A percentile compares a stretch with the other conserved stretches of the same genome.
Evolutionary conservation across 2,888 invertebrate genomes (phyloP).

Genomic region (Agrilus cyanescens): DNA sequence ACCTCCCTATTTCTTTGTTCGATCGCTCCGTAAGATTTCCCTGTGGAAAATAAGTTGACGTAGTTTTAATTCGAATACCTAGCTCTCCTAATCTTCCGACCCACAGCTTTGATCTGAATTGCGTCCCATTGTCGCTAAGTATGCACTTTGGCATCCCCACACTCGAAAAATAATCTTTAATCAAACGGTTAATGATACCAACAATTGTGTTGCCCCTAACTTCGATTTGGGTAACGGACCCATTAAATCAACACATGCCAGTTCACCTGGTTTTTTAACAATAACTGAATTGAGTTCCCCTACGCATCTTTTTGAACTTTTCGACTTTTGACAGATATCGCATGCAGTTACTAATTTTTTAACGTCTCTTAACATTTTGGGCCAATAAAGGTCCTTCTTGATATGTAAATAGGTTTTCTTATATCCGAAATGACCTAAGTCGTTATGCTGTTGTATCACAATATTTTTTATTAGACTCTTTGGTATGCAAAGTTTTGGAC

Average conservation of each 20-base stretch:
- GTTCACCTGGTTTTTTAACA: neutral
- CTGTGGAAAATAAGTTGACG: neutral
- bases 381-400: neutral
- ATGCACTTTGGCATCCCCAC: neutral
- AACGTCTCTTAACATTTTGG: neutral
- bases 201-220: too few species aligned
- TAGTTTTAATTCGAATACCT: neutral
- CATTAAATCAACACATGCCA: too few species aligned
- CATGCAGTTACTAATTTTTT: neutral
- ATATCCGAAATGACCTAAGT: neutral
- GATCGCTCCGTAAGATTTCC: neutral
- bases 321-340: neutral
- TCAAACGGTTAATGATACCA: too few species aligned
- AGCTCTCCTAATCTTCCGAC: neutral
- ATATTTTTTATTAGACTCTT: too few species aligned
- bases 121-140: neutral
- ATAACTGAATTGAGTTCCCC: neutral
- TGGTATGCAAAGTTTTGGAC: too few species aligned
- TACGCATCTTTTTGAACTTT: neutral
- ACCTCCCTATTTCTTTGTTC: too few species aligned
- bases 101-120: neutral
- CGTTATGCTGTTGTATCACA: too few species aligned
- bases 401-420: neutral
- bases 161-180: neutral
- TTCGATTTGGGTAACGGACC: too few species aligned